phyloP scores from a whole-genome alignment of 2,888 invertebrate species.

The Atrina japonica region DNA sequence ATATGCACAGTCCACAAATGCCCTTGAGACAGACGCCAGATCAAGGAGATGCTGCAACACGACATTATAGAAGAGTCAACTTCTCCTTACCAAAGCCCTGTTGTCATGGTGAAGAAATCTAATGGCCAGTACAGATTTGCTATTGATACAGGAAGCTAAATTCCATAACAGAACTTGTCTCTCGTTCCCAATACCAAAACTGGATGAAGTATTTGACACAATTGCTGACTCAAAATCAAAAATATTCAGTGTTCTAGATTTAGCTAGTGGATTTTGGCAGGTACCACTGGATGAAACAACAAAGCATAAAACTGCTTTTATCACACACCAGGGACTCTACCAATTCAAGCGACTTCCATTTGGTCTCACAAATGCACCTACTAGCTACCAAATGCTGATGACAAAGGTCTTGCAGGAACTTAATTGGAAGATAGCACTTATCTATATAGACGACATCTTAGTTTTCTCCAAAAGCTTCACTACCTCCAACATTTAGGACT shows the following conservation, averaged over 20 bases:
- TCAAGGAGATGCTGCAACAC: constrained; percentile 11
- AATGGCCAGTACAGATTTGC: constrained; percentile 26
- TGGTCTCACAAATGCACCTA: constrained; percentile 47
- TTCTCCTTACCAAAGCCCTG: constrained; percentile 18
- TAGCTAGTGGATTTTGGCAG: constrained; percentile 20
- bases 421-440: constrained; percentile 47
- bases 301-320: constrained; percentile 37
- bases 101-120: constrained; percentile 22
- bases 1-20: background rate
- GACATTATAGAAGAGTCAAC: constrained; percentile 25
- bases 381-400: constrained; percentile 43
- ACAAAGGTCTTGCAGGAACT: constrained; percentile 39
- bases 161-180: constrained; percentile 12
- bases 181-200: constrained; percentile 31
- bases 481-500: constrained; percentile 39
- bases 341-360: constrained; percentile 46
- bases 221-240: constrained; percentile 29
- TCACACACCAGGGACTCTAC: constrained; percentile 29
- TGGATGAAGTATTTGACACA: constrained; percentile 40
- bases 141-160: constrained; percentile 24
- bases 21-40: constrained; percentile 12
- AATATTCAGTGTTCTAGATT: constrained; percentile 34
- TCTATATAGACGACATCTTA: constrained; percentile 57
- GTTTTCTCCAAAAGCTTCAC: constrained; percentile 44
- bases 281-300: constrained; percentile 11